Evolutionary conservation across 2,113 vertebrate species (phyloP), one percentile per base, ranked within the genome.

Genomic region (Raphicerus campestris): DNA sequence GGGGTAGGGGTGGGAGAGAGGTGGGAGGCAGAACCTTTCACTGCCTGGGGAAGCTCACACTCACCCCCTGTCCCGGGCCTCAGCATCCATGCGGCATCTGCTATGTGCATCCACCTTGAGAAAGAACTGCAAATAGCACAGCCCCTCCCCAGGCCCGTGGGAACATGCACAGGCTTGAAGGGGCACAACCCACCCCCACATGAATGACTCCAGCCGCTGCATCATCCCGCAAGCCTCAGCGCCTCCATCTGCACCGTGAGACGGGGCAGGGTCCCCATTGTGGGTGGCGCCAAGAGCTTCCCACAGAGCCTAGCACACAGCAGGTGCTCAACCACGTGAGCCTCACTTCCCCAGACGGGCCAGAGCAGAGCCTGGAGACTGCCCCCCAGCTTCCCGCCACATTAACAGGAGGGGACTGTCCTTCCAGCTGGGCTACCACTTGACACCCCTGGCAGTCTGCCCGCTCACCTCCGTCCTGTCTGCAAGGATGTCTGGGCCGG

Each of bases 401-500:
- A 47, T 95, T 91, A 84, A 92, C 94, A 75, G 81, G 83, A 53
- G 28, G 51, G 35, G n/a, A 84, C 73, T 53, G 91, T 94, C 89
- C 10, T 5, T 83, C 55, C 2, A 6, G 83, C 93, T 90, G 87
- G 30, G 92, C 96, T 92, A 90, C 92, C 95, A 90, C 84, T 92
- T 97, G 96, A 96, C 13, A 3, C 58, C 83, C 63, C 47, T 95
- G 96, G 96, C 89, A 93, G 49, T 47, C 83, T 83, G 93, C 97
- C 96, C 24, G 2, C 55, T 87, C 92, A 92, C 95, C 89, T 92
- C 91, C 53, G 19, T 94, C 75, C 92, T 85, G 66, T 96, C 60
- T 92, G 92, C 89, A 97, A 97, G 94, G 96, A 97, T 78, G n/a
- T 95, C 93, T 89, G 70, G 82, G 66, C 45, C 8, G n/a, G 78